Evolutionary conservation across 2,113 vertebrate species (phyloP).

Genomic region (Sigmodon hispidus): DNA sequence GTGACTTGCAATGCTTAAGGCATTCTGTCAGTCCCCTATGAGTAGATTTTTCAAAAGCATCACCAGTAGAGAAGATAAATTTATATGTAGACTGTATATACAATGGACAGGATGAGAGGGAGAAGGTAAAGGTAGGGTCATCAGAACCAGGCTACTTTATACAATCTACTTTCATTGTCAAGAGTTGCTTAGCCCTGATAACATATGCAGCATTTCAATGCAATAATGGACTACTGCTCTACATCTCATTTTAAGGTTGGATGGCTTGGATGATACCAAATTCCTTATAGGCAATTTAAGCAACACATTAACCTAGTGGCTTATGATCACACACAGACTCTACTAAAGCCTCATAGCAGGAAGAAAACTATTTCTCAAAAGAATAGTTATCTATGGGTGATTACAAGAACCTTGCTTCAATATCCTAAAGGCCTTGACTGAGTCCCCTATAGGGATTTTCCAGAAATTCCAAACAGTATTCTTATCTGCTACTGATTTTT

Average conservation of each 20-base stretch:
- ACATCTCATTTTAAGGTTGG: not conserved
- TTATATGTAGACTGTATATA: not conserved
- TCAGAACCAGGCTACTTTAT: not conserved
- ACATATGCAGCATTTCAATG: not conserved
- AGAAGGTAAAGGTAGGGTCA: not conserved
- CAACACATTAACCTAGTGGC: not conserved
- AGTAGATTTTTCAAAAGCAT: not conserved
- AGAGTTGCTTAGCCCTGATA: not conserved
- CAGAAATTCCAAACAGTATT: not conserved
- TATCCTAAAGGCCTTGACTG: not conserved
- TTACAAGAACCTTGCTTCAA: not conserved
- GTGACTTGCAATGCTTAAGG: not conserved
- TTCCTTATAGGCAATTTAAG: not conserved
- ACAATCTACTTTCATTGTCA: not conserved
- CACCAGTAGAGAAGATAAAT: not conserved
- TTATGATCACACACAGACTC: too few species aligned
- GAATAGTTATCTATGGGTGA: not conserved
- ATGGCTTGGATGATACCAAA: not conserved
- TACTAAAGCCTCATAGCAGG: not conserved
- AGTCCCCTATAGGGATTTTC: not conserved
- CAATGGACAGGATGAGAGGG: not conserved
- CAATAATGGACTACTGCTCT: not conserved
- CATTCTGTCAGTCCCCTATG: not conserved
- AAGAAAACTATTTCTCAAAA: not conserved
- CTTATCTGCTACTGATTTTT: not conserved